Base-by-base conservation (phyloP, 2,797 vertebrate genomes). In the Perodicticus potto region DNA sequence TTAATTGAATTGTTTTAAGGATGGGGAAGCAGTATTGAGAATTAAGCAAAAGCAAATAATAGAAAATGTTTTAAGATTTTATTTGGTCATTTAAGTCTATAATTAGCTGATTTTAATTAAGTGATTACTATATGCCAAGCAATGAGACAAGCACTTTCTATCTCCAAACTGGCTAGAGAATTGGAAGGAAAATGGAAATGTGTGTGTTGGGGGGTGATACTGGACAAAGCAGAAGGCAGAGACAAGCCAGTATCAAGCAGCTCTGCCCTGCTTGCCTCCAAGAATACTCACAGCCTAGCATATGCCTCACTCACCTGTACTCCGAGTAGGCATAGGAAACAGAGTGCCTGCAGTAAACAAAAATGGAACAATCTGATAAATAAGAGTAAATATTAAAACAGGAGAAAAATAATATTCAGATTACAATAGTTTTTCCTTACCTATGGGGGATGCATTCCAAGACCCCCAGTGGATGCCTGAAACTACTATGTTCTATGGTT, bases 1-100 rank as follows among this genome's bases (percentile, higher is more conserved):
- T 92, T 25, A 83, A 55, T 63, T 37, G 7, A 92, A 82, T 80
- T 77, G 23, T 53, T 81, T 96, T 92, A 89, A 82, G 89, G 55
- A 73, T 3, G 12, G 72, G 8, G 32, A 70, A 69, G 1, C 5
- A 23, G 55, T 90, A 37, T 77, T 61, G 61, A 83, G 7, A 89
- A 77, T 76, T 87, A 86, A 82, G n/a, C 23, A 78, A 92, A 95
- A 69, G 13, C 2, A 92, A 86, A 74, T 61, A 53, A 72, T 27
- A 73, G 27, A 83, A 89, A 78, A 22, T 49, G 23, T 84, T 40
- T 29, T 87, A 77, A 87, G 61, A 91, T 78, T 49, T 94, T 86
- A 67, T 69, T 76, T 78, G 13, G 45, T 82, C 3, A 63, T 61
- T 86, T 89, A 76, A 95, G 67, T 45, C 10, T 5, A 74, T 86